Evolutionary conservation across 2,113 vertebrate genomes (phyloP), one percentile per base, ranked within the genome.

Genomic region (Onychostruthus taczanowskii): DNA sequence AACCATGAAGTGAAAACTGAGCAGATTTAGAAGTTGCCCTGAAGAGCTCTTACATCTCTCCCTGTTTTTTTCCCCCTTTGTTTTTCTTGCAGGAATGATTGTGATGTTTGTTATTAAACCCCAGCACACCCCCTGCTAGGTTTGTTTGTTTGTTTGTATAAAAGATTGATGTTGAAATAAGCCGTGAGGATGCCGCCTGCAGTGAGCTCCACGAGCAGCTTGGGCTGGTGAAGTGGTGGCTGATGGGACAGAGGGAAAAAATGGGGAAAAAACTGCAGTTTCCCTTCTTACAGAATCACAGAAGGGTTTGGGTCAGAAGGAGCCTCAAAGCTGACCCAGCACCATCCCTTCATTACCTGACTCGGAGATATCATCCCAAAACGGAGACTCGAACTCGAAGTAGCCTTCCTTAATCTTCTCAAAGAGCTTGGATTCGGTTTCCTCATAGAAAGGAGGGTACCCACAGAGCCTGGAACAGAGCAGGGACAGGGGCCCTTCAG

Each of bases 391-490:
- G 52, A 99, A 99, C 89, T 99, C 98, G 2, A 98, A 99, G 68
- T 98, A 98, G 13, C 99, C 99, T 84, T 98, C 98, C 97, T 98
- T 99, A 83, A 99, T 99, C 97, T 99, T 99, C 41, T 98, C 98
- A 91, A 99, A 99, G 15, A 99, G 98, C 21, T 98, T 99, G 4
- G 98, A 99, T 90, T 99, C 99, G 0, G 98, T 99, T 28, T 99
- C 99, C 76, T 99, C 99, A 0, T 99, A 99, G 97, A 99, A 99
- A 3, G 99, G 99, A 39, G 99, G 99, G 37, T 99, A 99, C n/a
- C 99, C 99, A 7, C 98, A 99, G 20, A 99, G 95, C 88, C 99
- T 99, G 97, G 52, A 74, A 84, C 4, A 79, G 87, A 85, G 86
- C 84, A 96, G 72, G 33, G 59, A 26, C 56, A 9, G 39, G 0